Base-by-base conservation (phyloP, 92 coral and sea anemone genomes). In the Diadumene lineata region DNA sequence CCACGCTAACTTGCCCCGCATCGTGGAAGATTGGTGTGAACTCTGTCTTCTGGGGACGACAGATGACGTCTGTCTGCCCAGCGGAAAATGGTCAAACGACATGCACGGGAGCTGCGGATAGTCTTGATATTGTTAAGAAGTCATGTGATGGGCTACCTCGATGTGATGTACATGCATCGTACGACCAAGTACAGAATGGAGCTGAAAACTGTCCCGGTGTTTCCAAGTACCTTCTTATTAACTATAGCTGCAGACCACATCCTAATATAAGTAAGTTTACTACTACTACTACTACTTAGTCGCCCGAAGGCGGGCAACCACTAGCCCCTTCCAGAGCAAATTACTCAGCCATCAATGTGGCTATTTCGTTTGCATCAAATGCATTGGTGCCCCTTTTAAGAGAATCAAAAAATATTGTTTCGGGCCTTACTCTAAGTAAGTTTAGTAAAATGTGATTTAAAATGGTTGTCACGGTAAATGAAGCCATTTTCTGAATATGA, bases 71-170 rank as follows among this genome's bases (percentile, higher is more conserved):
- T 1, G 97, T 96, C 24, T 96, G 99, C 62, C 99, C 99, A 77
- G 88, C 97, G 69, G 97, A 92, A 4, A 96, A 79, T 69, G 99
- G 97, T 1, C 88, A 88, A 70, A 84, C 99, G 78, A 96, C 91
- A 97, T 96, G 99, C 84, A 96, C 99, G 25, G 99, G 99, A 25
- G 99, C 99, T 19, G 86, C 96, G 1, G 99, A 96, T 83, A 96
- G 99, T 67, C 92, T 96, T 78, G 86, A 85, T 19, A 91, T 96
- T 69, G 88, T 96, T 50, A 96, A 84, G 81, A 92, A 92, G 79
- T 87, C 92, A 80, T 96, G 99, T 74, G 96, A 96, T 55, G 96
- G 89, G 17, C 69, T 82, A 21, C 88, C 91, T 22, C 81, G 87
- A 60, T 96, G 99, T 64, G 93, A 89, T 28, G 80, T 96, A 58